Evolutionary conservation across 2,797 vertebrate species (phyloP), one percentile per base, ranked within the genome.

Genomic region (Megalops cyprinoides): DNA sequence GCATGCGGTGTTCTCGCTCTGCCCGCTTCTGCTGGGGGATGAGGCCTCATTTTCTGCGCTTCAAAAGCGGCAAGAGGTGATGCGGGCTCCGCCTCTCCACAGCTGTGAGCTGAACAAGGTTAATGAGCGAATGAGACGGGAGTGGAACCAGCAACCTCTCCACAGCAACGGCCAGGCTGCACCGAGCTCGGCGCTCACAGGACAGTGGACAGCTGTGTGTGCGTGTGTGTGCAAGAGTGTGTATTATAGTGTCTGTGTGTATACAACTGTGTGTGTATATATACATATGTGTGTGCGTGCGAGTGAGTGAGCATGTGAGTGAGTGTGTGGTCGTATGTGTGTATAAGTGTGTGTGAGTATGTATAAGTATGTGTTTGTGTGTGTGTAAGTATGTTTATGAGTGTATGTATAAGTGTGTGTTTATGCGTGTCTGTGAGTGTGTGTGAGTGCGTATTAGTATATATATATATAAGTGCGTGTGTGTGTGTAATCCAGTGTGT

Each of bases 111-210:
- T n/a, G n/a, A n/a, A n/a, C 23, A 53, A 55, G 53, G 53, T 15
- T 15, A 10, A 55, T 15, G 53, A 53, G 14, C 49, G 53, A n/a
- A n/a, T 6, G 49, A 53, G 49, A 44, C 37, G 73, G 78, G 82
- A 81, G 74, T 81, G 76, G 65, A 2, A 56, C 31, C 69, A 78
- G 39, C 48, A 71, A 48, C 75, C 82, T n/a, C n/a, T 80, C 49
- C 58, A 86, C 49, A 62, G 74, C 34, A 80, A 80, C n/a, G 51
- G 77, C 44, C 55, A 25, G 53, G 67, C 49, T 25, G 71, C n/a
- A n/a, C n/a, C n/a, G n/a, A n/a, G n/a, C n/a, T n/a, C n/a, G n/a
- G n/a, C n/a, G n/a, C n/a, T n/a, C n/a, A n/a, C n/a, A 81, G 28
- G 28, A 18, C 20, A 78, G n/a, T 44, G 49, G 31, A 58, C 15